Evolutionary conservation across 2,797 vertebrate genomes (phyloP).

Genomic region (Dendrocincla tyrannina): DNA sequence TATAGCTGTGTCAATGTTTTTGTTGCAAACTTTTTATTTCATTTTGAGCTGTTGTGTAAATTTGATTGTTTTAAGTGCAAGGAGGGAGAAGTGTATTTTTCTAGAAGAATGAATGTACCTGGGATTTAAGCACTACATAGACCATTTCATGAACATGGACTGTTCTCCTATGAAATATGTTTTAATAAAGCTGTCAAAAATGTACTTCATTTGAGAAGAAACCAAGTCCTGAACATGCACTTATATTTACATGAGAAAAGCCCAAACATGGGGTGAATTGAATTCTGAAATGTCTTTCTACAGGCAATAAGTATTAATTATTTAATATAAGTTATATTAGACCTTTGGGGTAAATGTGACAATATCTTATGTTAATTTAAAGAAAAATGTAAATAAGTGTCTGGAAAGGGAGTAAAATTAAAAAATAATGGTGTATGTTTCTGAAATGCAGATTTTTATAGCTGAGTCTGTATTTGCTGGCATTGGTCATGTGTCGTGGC

Average conservation of each 20-base stretch:
- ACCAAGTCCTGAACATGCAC: background rate
- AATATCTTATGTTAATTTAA: conserved; percentile 25
- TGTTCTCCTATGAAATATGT: background rate
- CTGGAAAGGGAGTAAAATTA: background rate
- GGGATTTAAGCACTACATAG: background rate
- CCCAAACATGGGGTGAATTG: background rate
- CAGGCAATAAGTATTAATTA: conserved; percentile 53
- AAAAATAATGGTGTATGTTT: background rate
- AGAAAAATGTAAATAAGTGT: conserved; percentile 14
- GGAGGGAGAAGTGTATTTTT: conserved; percentile 40
- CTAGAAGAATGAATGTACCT: conserved; percentile 26
- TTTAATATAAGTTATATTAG: conserved; percentile 27
- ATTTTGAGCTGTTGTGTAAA: background rate
- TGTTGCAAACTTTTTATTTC: background rate
- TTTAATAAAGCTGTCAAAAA: background rate
- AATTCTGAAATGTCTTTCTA: conserved; percentile 30
- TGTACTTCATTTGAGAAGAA: background rate
- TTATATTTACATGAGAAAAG: background rate
- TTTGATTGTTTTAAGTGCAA: background rate
- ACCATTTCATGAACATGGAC: background rate
- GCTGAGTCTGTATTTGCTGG: conserved; percentile 22
- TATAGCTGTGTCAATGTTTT: background rate
- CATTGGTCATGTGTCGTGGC: conserved; percentile 1
- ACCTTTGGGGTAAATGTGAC: background rate
- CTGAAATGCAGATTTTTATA: conserved; percentile 25